phyloP scores from a whole-genome alignment of 2,888 invertebrate genomes.

The Sussaba pulchella region DNA sequence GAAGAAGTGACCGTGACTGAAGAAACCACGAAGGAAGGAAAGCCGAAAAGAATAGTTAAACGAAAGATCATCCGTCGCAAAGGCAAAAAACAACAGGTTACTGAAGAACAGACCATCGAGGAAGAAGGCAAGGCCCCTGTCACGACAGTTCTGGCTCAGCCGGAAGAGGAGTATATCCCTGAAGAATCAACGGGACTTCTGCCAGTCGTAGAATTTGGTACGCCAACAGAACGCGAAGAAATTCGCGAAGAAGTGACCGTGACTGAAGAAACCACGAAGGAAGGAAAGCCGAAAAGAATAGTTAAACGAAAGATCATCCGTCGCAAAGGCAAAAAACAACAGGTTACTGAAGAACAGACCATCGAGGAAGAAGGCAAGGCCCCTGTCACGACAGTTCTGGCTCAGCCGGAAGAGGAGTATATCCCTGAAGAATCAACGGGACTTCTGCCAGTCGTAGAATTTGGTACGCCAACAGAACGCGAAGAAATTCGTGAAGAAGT shows the following conservation, averaged over 20 bases:
- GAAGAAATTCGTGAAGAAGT: conserved; percentile 75
- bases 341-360: conserved; percentile 83
- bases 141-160: conserved; percentile 80
- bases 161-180: conserved; percentile 65
- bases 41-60: conserved; percentile 78
- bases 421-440: conserved; percentile 59
- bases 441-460: conserved; percentile 64
- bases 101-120: conserved; percentile 82
- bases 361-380: conserved; percentile 82
- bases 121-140: conserved; percentile 84
- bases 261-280: conserved; percentile 69
- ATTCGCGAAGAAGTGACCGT: conserved; percentile 61
- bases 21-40: conserved; percentile 78
- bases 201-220: conserved; percentile 49
- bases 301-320: conserved; percentile 83
- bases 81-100: conserved; percentile 74
- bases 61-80: conserved; percentile 83
- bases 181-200: conserved; percentile 43
- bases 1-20: conserved; percentile 76
- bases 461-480: conserved; percentile 74
- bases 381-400: conserved; percentile 80
- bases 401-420: conserved; percentile 72
- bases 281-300: conserved; percentile 71
- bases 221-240: conserved; percentile 82
- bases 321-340: conserved; percentile 81